Evolutionary conservation across 2,113 vertebrate species (phyloP), one percentile per base, ranked within the genome.

Genomic region (Anolis sagrei): DNA sequence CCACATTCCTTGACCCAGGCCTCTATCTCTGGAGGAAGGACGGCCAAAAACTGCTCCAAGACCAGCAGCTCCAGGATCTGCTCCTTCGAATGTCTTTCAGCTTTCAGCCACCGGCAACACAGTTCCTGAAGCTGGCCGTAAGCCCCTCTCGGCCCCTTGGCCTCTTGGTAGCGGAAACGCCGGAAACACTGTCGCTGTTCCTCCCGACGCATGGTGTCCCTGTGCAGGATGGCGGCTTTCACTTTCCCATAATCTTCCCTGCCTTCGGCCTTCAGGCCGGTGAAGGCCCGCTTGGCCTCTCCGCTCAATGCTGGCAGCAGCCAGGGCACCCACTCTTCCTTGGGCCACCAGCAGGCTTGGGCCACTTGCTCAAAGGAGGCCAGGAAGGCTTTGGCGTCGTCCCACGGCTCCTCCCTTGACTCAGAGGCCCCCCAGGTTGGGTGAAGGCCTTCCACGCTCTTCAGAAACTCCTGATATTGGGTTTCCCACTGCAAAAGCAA

Each of bases 161-260:
- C 94, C 64, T 95, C 94, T 69, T 93, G 93, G 62, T 95, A 95
- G 77, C 92, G 90, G 81, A 95, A 95, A 58, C 86, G 88, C 81
- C 94, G 78, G 70, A 95, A 95, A 19, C 81, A 91, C 3, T 93
- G 93, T 19, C 92, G 93, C 81, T 92, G 85, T 9, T 92, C 92
- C 77, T 95, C 94, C 0, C 89, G 78, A 2, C 90, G 87, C 10
- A 84, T 87, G 0, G 89, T 86, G 3, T 94, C 93, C 54, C 75
- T 48, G 79, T 88, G 90, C n/a, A 87, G 90, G 32, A 66, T 93
- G 93, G 58, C 91, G 76, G 64, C 64, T 27, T 68, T 68, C 64
- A 68, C 64, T 29, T 68, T 68, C 64, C 27, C 64, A 68, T 68
- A 68, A 68, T 68, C 64, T 7, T 68, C 64, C 29, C 64, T 68